Conservation (phyloP, 37 sponge, comb jelly and placozoan genomes). For the Axinella damicornis region DNA sequence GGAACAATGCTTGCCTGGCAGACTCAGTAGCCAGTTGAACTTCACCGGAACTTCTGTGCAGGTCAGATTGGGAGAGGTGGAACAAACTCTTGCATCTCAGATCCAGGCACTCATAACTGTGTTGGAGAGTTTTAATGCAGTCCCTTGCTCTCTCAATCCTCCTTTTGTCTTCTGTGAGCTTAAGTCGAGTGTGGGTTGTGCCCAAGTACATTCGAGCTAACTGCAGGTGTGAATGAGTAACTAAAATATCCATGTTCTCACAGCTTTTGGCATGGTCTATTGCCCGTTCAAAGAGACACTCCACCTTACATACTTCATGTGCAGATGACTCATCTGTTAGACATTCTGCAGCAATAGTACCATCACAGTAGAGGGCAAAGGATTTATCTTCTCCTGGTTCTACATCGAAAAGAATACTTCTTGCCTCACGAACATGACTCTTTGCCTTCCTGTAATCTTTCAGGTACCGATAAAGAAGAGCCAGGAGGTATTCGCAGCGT, state of each 20-base stretch:
- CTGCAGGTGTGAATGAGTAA: conserved; percentile 10
- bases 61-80: conserved; percentile 10
- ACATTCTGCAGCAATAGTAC: background rate
- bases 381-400: conserved; percentile 25
- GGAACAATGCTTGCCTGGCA: background rate
- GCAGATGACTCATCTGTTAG: conserved; percentile 16
- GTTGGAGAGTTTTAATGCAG: background rate
- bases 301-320: background rate
- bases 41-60: background rate
- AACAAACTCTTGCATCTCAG: conserved; percentile 8
- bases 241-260: conserved; percentile 12
- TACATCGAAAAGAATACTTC: conserved; percentile 5
- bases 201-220: conserved; percentile 11
- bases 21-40: background rate
- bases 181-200: conserved; percentile 13
- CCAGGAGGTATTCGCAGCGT: conserved; percentile 18
- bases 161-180: background rate
- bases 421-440: conserved; percentile 3
- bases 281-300: conserved; percentile 17
- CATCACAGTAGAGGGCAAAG: conserved; percentile 30
- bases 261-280: background rate
- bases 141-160: conserved; percentile 1
- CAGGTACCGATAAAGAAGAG: conserved; percentile 11
- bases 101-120: background rate
- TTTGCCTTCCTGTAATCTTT: background rate